A percentile compares a stretch with the other conserved stretches of the same genome.
These are phyloP conservation scores for Belonocnema kinseyi DNA, from an alignment of 1,140 invertebrate genomes.

Conservation along the genomic window DNA sequence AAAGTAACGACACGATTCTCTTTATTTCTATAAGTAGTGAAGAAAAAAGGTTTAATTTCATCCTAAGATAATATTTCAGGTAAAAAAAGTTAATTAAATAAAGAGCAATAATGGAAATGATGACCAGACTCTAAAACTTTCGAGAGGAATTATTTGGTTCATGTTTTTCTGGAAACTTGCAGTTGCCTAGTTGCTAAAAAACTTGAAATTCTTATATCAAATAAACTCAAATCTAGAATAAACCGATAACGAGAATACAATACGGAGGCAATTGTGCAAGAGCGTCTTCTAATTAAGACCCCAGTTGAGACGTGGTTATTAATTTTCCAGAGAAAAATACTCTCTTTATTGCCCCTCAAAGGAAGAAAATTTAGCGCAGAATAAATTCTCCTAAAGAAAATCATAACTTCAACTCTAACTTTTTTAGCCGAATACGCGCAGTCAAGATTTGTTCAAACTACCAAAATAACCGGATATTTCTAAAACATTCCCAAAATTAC, in stretches of 20 bases:
- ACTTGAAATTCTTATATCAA: not conserved
- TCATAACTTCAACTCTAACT: too few species aligned
- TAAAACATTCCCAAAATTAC: too few species aligned
- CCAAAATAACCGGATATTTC: too few species aligned
- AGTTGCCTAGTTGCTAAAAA: not conserved
- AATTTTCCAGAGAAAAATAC: constrained; percentile 1
- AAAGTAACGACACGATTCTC: not conserved
- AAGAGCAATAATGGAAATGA: too few species aligned
- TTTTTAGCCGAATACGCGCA: too few species aligned
- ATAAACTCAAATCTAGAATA: not conserved
- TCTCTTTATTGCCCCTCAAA: not conserved
- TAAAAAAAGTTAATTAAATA: too few species aligned
- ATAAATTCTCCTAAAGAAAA: too few species aligned
- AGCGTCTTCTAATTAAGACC: constrained; percentile 3
- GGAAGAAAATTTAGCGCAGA: not conserved
- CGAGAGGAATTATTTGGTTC: too few species aligned
- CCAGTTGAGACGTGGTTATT: not conserved
- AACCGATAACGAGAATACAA: not conserved
- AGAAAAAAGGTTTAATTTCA: not conserved
- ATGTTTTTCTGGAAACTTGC: not conserved
- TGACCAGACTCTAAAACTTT: too few species aligned
- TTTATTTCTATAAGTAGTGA: not conserved
- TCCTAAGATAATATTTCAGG: not conserved
- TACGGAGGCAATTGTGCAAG: not conserved
- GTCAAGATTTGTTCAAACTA: too few species aligned